Conservation (phyloP, 2,888 invertebrate genomes). For the Lacanobia wlatinum region DNA sequence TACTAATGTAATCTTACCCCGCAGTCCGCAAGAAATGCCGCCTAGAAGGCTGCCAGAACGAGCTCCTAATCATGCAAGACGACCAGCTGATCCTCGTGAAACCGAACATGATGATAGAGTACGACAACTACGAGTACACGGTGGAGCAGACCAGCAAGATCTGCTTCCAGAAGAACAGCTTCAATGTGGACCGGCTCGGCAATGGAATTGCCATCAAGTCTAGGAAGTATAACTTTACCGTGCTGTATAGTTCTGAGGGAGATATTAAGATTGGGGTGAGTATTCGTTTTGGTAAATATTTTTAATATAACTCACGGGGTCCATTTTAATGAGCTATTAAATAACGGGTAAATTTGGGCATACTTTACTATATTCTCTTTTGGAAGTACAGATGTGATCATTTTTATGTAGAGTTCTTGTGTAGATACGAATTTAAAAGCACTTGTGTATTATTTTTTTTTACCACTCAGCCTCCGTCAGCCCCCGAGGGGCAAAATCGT, state of each 20-base stretch:
- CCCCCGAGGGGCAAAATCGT: too few species aligned
- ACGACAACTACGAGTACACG: slow-evolving; percentile 92
- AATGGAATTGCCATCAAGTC: slow-evolving; percentile 93
- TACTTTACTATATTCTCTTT: too few species aligned
- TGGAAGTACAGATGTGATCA: too few species aligned
- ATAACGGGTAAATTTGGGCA: too few species aligned
- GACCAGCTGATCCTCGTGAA: slow-evolving; percentile 91
- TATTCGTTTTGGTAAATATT: too few species aligned
- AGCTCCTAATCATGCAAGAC: slow-evolving; percentile 92
- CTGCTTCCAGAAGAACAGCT: slow-evolving; percentile 91
- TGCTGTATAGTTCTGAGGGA: slow-evolving; percentile 93
- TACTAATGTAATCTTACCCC: too few species aligned
- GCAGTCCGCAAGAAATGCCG: slow-evolving; percentile 93
- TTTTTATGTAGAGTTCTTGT: too few species aligned
- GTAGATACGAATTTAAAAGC: too few species aligned
- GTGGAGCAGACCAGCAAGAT: slow-evolving; percentile 91
- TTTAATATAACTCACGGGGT: too few species aligned
- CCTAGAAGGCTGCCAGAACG: slow-evolving; percentile 90
- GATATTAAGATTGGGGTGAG: slow-evolving; percentile 93
- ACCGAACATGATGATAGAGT: slow-evolving; percentile 92
- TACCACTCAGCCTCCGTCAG: too few species aligned
- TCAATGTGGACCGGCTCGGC: slow-evolving; percentile 93
- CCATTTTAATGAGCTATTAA: too few species aligned
- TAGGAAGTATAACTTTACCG: slow-evolving; percentile 93
- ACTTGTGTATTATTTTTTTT: too few species aligned